Conservation (phyloP, 1,140 invertebrate genomes). For the Lucilia cuprina region DNA sequence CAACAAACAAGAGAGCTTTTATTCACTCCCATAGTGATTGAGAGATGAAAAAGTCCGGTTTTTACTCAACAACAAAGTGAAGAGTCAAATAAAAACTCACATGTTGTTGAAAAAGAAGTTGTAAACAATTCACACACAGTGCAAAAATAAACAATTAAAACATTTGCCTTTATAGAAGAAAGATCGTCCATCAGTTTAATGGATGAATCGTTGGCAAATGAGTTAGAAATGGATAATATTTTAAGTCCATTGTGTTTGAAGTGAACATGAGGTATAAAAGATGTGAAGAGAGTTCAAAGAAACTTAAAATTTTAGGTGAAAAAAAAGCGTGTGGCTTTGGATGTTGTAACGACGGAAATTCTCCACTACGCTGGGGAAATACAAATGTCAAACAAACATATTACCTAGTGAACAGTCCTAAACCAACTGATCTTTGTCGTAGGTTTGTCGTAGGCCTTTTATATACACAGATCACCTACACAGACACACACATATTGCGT, state of each 20-base stretch:
- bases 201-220: not conserved
- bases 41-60: not conserved
- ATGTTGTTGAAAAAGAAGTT: not conserved
- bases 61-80: not conserved
- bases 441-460: too few species aligned
- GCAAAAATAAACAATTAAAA: conserved; percentile 3
- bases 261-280: conserved; percentile 12
- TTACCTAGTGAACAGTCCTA: too few species aligned
- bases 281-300: not conserved
- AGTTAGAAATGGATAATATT: not conserved
- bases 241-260: not conserved
- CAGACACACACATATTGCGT: too few species aligned
- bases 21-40: not conserved
- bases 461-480: too few species aligned
- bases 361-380: too few species aligned
- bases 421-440: too few species aligned
- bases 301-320: not conserved
- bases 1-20: not conserved
- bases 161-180: conserved; percentile 20
- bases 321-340: not conserved
- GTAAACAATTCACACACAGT: not conserved
- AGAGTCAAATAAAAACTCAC: not conserved
- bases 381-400: too few species aligned
- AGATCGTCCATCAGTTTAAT: conserved; percentile 15
- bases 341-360: not conserved